Conservation (phyloP, 53 echinoderm and acorn worm genomes). For the Echinometra lucunter region DNA sequence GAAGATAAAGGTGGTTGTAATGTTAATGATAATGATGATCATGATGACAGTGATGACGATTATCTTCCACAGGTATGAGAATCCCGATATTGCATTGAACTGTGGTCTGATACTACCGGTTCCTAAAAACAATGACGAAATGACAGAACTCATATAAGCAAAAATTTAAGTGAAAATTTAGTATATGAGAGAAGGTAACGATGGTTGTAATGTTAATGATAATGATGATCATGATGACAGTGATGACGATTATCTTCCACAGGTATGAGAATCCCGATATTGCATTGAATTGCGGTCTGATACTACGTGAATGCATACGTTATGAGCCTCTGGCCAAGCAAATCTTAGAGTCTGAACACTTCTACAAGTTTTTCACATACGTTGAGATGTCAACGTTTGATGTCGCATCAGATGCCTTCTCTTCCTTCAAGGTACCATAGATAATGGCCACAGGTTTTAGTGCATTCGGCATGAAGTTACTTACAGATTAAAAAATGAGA, state of each 20-base stretch:
- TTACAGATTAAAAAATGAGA: too few relatives aligned
- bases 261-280: slow-evolving; percentile 91
- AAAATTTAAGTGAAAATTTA: too few relatives aligned
- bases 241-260: not conserved
- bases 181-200: slow-evolving; percentile 49
- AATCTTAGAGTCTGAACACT: slow-evolving; percentile 72
- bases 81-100: slow-evolving; percentile 88
- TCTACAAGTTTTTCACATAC: slow-evolving; percentile 87
- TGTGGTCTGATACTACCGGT: slow-evolving; percentile 91
- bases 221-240: not conserved
- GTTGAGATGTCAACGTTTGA: slow-evolving; percentile 96
- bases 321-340: slow-evolving; percentile 79
- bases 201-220: not conserved
- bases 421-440: slow-evolving; percentile 88
- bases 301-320: slow-evolving; percentile 90
- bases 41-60: not conserved
- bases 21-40: not conserved
- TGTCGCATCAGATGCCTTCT: slow-evolving; percentile 97
- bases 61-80: slow-evolving; percentile 78
- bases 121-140: too few relatives aligned
- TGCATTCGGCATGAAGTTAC: too few relatives aligned
- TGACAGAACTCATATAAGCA: too few relatives aligned
- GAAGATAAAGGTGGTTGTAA: too few relatives aligned
- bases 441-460: too few relatives aligned
- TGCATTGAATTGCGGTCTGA: slow-evolving; percentile 93